Conservation (phyloP, 2,797 vertebrate genomes). For the Podarcis lilfordi region DNA sequence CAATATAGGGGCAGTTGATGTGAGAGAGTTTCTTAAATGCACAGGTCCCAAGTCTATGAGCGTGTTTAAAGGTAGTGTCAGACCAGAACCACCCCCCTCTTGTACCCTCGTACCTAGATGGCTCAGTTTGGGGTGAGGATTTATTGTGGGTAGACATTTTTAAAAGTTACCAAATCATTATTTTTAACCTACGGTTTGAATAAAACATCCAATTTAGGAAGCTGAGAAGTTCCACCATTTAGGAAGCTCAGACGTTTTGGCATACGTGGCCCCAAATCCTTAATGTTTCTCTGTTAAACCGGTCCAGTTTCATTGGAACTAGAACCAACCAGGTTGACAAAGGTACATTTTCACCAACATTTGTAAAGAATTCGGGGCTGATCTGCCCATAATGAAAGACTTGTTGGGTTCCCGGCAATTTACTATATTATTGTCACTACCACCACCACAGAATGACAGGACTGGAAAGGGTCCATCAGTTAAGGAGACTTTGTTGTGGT, state of each 20-base stretch:
- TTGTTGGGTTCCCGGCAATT: too few species aligned
- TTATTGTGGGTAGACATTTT: background rate
- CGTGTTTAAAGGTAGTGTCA: too few species aligned
- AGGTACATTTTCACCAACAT: too few species aligned
- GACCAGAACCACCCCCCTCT: background rate
- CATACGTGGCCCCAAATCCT: background rate
- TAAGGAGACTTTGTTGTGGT: background rate
- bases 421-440: too few species aligned
- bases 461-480: background rate
- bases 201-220: background rate
- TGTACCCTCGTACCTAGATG: background rate
- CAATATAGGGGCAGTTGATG: background rate
- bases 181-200: background rate
- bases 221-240: background rate
- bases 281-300: background rate
- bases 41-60: background rate
- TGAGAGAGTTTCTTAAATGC: background rate
- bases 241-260: background rate
- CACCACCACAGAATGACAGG: background rate
- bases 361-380: too few species aligned
- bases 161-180: too few species aligned
- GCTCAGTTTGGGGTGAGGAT: background rate
- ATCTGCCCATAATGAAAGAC: too few species aligned
- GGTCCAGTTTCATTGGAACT: background rate
- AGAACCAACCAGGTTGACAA: too few species aligned